Conservation (phyloP, 53 echinoderm and acorn worm species). For the Henricia sp. region DNA sequence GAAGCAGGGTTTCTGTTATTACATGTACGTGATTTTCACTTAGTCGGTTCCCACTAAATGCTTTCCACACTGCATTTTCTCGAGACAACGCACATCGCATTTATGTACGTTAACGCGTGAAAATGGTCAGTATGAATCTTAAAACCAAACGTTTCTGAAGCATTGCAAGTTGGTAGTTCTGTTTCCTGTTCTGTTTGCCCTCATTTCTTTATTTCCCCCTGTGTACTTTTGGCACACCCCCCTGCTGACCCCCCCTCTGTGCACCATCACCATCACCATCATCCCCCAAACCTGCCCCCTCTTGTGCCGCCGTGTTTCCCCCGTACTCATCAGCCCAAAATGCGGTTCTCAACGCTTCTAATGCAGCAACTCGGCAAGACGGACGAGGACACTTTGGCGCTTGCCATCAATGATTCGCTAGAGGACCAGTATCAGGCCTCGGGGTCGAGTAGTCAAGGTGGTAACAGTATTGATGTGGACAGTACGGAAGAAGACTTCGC, state of each 20-base stretch:
- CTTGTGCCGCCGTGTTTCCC: background rate
- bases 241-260: slow-evolving; percentile 18
- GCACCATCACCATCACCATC: slow-evolving; percentile 20
- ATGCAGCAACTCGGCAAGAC: slow-evolving; percentile 59
- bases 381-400: slow-evolving; percentile 44
- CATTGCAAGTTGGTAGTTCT: slow-evolving; percentile 53
- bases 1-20: no score
- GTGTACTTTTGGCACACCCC: background rate
- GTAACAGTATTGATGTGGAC: slow-evolving; percentile 35
- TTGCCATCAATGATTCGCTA: slow-evolving; percentile 34
- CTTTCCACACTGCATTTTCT: no score
- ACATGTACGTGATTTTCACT: no score
- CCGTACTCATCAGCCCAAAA: slow-evolving; percentile 35
- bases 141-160: background rate
- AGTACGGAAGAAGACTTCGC: background rate
- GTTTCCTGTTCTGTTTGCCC: slow-evolving; percentile 33
- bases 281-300: slow-evolving; percentile 12
- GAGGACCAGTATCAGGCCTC: slow-evolving; percentile 25
- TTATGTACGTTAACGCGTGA: no score
- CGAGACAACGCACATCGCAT: no score
- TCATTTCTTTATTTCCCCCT: slow-evolving; percentile 25
- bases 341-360: slow-evolving; percentile 74
- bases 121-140: no score
- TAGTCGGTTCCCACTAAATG: no score
- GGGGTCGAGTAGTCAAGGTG: slow-evolving; percentile 51